Base-by-base conservation (phyloP, 2,797 vertebrate species). In the Cuniculus paca region DNA sequence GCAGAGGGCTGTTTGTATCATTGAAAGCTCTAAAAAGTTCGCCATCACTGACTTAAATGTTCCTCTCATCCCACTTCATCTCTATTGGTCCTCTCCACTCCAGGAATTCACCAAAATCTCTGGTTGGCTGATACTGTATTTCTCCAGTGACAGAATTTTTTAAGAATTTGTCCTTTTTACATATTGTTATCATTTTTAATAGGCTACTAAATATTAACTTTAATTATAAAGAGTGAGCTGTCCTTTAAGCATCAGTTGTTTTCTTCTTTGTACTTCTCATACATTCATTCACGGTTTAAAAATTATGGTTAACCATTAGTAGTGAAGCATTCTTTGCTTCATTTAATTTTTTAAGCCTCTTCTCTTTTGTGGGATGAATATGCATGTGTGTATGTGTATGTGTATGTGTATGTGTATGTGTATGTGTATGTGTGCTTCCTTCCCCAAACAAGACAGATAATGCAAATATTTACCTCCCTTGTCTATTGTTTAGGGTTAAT, bases 111-210 rank as follows among this genome's bases (percentile, higher is more conserved):
- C 39, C 48, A 50, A 31, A 68, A 4, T n/a, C 60, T 88, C 90
- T 85, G 56, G 10, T n/a, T 80, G 52, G 65, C 56, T 77, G 36
- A 50, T 60, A 9, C 48, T 22, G 42, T 56, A 36, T n/a, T 9
- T n/a, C 61, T 80, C 36, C 42, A 31, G 48, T 79, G 34, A 80
- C 17, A 61, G 48, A 31, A 28, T 26, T 88, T 80, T 80, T 83
- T 45, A 65, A 74, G 54, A 81, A 28, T 82, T 14, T 82, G n/a
- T 91, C 24, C 24, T 3, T 65, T 70, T 88, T 74, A 6, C 34
- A 50, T 63, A 3, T 36, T 89, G 50, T 92, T 63, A 70, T 88
- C 48, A 88, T 77, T 95, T 95, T 81, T 63, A 82, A 65, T n/a
- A 81, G 58, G 8, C 16, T 78, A 54, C 94, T 85, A 24, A 0